Evolutionary conservation across 2,888 invertebrate species (phyloP), one percentile per base, ranked within the genome.

Genomic region (Hetaerina titia): DNA sequence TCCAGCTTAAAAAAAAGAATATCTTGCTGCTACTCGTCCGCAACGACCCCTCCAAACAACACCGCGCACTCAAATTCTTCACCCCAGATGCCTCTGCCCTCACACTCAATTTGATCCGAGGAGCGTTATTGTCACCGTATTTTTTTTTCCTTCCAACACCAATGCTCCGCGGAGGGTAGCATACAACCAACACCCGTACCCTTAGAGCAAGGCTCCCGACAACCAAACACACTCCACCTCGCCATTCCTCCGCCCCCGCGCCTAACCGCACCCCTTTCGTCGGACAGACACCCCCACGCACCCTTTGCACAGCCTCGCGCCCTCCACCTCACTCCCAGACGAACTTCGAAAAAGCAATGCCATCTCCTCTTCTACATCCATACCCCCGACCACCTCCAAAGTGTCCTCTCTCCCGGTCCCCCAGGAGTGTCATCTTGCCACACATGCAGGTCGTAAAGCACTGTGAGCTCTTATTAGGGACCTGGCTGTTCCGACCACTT

Each of bases 371-470:
- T 45, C 45, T 45, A 45, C 45, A 45, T 45, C 45, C 45, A 45
- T 45, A 1, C 45, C 45, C 45, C 45, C 45, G 45, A 45, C 45
- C 81, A 60, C 60, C 7, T 13, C 81, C 81, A 31, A 4, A 81
- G 31, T n/a, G 7, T n/a, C 22, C 22, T 11, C 8, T 25, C 74
- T 69, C 69, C 7, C 69, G 22, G 11, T 15, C 81, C 19, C n/a
- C n/a, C 13, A 13, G 81, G 45, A 92, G 74, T 69, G 56, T 92
- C 92, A 92, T 69, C 92, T 92, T 92, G 92, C 92, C 89, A 92
- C 92, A 74, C 74, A 92, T 92, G 92, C 69, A 92, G n/a, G 56
- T 92, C 92, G 64, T 69, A 69, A 92, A 92, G 92, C 56, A 25
- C 64, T 74, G 92, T 69, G 81, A 81, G 69, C 92, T 69, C 92